These are phyloP conservation scores for Carollia perspicillata DNA, from an alignment of 2,113 vertebrate genomes.

Conservation along the genomic window DNA sequence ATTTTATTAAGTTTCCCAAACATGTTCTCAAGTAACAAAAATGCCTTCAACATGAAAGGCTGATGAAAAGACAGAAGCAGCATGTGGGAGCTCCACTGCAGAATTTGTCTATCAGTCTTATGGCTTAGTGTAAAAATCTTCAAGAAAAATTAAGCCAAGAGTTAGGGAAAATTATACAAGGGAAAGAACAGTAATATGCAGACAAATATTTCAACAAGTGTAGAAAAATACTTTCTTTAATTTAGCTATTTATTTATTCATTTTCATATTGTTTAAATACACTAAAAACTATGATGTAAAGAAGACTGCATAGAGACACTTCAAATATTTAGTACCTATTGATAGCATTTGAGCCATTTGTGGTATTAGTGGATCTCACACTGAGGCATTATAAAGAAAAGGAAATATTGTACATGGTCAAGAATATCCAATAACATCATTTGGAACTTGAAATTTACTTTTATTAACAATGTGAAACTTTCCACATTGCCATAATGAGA, in stretches of 20 bases:
- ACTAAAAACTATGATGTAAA: neutral
- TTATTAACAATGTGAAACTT: constrained; percentile 15
- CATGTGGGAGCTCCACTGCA: neutral
- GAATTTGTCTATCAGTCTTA: neutral
- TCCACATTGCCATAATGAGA: neutral
- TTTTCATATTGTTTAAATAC: constrained; percentile 8
- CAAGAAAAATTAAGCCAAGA: constrained; percentile 1
- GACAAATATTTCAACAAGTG: neutral
- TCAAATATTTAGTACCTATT: neutral
- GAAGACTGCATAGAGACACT: neutral
- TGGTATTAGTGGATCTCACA: neutral
- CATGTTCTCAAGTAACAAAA: constrained; percentile 12
- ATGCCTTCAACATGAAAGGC: neutral
- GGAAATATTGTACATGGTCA: neutral
- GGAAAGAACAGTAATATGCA: neutral
- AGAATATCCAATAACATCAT: neutral
- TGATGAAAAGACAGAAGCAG: neutral
- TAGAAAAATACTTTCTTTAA: neutral
- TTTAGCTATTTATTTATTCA: constrained; percentile 11
- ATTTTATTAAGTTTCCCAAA: constrained; percentile 29
- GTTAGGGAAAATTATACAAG: constrained; percentile 30
- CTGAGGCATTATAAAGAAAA: neutral
- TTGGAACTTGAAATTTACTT: neutral
- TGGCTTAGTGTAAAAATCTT: neutral
- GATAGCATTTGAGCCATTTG: neutral